Base-by-base conservation (phyloP, 1,140 invertebrate genomes). In the Drosophila ogumai region DNA sequence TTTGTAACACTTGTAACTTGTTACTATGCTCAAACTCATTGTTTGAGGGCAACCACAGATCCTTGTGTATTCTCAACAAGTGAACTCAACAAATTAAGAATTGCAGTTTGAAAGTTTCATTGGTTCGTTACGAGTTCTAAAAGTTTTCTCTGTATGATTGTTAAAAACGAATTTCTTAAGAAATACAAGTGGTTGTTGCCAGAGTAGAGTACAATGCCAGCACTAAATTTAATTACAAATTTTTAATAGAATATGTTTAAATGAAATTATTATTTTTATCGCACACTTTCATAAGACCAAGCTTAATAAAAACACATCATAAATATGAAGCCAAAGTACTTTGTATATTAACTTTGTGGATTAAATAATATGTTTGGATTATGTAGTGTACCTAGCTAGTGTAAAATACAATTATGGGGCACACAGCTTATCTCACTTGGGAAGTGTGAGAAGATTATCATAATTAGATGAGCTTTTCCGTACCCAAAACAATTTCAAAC, bases 381-480 rank as follows among this genome's bases (percentile, higher is more conserved):
- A 38, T 38, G 36, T 38, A 15, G 41, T 17, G n/a, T 43, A 4
- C 12, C 12, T 22, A 22, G 12, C 13, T 54, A 38, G 32, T 10
- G 9, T 54, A 32, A 40, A 34, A 64, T 34, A 38, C 49, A 49
- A 49, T 49, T 38, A 49, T 49, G 1, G 34, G 32, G 32, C 60
- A 25, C 36, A 50, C 19, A 28, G 31, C 36, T 49, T 47, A 49
- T 40, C 34, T 6, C 13, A 46, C 13, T 17, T 8, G 31, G 25
- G 8, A 31, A 65, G 34, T 19, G 34, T 38, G 43, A 47, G 34
- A 13, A 44, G 6, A 47, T 67, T 38, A 67, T 40, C 44, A 41
- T 68, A 66, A 68, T 68, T 66, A 36, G 44, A 66, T 66, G 46
- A 65, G 60, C 60, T 63, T 64, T 31, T 22, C 9, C 17, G n/a